phyloP scores from a whole-genome alignment of 2,797 vertebrate species.

The Falco columbarius region DNA sequence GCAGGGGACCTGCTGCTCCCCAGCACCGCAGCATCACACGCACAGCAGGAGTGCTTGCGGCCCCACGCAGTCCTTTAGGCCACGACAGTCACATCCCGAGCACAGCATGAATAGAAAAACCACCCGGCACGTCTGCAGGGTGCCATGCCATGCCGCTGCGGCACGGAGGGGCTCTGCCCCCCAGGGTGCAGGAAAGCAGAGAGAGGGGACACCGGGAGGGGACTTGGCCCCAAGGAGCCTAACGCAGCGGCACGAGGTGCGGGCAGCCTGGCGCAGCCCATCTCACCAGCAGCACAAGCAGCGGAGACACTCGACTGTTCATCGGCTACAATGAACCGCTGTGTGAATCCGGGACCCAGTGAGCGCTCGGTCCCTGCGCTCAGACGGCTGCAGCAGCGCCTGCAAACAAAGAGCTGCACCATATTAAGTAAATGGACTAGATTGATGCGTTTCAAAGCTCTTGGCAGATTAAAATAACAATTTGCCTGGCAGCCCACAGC shows the following conservation, averaged over 20 bases:
- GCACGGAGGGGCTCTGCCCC: not conserved
- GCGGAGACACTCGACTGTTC: not conserved
- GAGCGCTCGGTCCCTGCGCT: not conserved
- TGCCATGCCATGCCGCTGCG: not conserved
- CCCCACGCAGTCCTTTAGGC: not conserved
- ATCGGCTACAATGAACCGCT: not conserved
- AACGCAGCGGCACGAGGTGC: not conserved
- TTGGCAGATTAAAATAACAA: not conserved
- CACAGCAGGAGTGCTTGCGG: fast-evolving
- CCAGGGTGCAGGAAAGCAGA: not conserved
- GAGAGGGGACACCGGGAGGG: not conserved
- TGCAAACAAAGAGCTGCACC: constrained; percentile 27
- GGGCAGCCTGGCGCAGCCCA: not conserved
- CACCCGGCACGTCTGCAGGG: not conserved
- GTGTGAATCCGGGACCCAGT: not conserved
- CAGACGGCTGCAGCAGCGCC: not conserved
- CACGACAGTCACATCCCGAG: not conserved
- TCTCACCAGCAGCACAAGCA: not conserved
- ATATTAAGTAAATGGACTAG: not conserved
- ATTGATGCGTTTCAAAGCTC: not conserved
- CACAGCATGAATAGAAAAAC: not conserved
- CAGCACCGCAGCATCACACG: fast-evolving
- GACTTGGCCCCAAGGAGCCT: not conserved
- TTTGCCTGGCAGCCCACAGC: not conserved
- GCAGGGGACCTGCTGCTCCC: not conserved